Base-by-base conservation (phyloP, 2,113 vertebrate species). In the Pyrgilauda ruficollis region DNA sequence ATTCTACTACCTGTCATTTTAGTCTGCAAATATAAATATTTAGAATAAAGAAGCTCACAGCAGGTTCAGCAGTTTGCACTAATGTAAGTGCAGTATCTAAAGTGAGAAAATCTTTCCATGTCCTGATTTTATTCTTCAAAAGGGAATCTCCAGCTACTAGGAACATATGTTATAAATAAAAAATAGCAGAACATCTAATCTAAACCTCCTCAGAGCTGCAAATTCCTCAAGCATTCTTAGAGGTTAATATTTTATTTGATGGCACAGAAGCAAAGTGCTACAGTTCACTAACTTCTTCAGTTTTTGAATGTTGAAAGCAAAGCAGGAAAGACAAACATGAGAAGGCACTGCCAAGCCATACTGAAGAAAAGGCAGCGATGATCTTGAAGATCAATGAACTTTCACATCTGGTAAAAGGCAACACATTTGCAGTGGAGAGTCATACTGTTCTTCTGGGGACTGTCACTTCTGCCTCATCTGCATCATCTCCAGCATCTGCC, bases 51-150 rank as follows among this genome's bases (percentile, higher is more conserved):
- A 72, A 91, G 43, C 47, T 74, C 59, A 55, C 59, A 77, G 59
- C 7, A 50, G 39, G 44, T 87, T 97, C 84, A 85, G 79, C 10
- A 90, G 59, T 76, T 91, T 58, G 59, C 64, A 92, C 21, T 88
- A 79, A 94, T 68, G 87, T 64, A 94, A 94, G 70, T 62, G 66
- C 75, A 87, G 53, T 39, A 77, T 55, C 64, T 79, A 37, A 0
- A 0, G 46, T 76, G 49, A 93, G 82, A 87, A 93, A 89, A 94
- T 84, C 77, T 89, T 94, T 84, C 59, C 43, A 46, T 89, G 84
- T 74, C 86, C 70, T 78, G 84, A 85, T 82, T 96, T 97, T 91
- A 89, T 89, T 95, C 90, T 96, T 93, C 91, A 92, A 44, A 96
- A 89, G 85, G 89, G 83, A 95, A 84, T 89, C 83, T 93, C 82